phyloP scores from a whole-genome alignment of 1,140 invertebrate species.

The Lethrus apterus region DNA sequence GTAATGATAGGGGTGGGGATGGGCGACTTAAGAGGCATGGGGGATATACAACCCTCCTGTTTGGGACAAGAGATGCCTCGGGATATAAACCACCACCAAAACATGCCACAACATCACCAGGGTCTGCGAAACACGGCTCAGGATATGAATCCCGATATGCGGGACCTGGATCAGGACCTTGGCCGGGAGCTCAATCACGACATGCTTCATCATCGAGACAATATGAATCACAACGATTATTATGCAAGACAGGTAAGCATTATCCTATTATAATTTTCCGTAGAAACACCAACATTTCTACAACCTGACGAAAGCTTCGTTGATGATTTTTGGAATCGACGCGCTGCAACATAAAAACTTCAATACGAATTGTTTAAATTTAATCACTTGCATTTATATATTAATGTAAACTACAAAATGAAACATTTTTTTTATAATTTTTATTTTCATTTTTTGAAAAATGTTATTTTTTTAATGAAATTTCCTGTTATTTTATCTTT shows the following conservation, averaged over 20 bases:
- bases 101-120: conserved; percentile 26
- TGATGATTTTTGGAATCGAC: too few relatives aligned
- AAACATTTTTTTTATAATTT: too few relatives aligned
- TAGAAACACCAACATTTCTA: too few relatives aligned
- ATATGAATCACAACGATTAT: conserved; percentile 23
- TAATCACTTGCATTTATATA: too few relatives aligned
- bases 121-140: conserved; percentile 16
- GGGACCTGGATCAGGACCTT: conserved; percentile 25
- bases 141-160: conserved; percentile 28
- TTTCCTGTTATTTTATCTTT: too few relatives aligned
- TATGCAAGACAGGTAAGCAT: conserved; percentile 34
- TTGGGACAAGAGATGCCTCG: conserved; percentile 21
- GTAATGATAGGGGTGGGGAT: conserved; percentile 39
- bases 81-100: conserved; percentile 22
- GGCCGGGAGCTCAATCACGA: conserved; percentile 27
- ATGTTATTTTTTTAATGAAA: too few relatives aligned
- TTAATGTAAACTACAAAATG: too few relatives aligned
- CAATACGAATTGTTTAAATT: too few relatives aligned
- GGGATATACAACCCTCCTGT: conserved; percentile 26
- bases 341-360: too few relatives aligned
- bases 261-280: too few relatives aligned
- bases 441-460: too few relatives aligned
- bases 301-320: too few relatives aligned
- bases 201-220: conserved; percentile 22
- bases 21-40: conserved; percentile 31